Conservation (phyloP, 2,113 vertebrate species). For the Ctenodactylus gundi region DNA sequence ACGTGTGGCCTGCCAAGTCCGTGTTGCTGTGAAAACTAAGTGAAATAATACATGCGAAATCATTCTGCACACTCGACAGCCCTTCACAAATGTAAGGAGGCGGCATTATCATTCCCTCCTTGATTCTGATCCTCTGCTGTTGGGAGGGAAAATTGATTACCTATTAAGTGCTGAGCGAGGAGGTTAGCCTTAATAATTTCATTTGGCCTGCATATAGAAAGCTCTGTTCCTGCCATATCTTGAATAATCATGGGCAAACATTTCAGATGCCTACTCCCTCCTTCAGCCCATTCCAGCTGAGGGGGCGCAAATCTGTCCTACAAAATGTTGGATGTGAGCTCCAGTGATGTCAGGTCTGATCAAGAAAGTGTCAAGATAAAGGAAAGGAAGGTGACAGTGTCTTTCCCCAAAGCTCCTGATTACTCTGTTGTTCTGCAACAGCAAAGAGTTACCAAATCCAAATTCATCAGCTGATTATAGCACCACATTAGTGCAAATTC, state of each 20-base stretch:
- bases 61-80: neutral
- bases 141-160: conserved; percentile 74
- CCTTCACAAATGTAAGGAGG: conserved; percentile 38
- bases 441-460: conserved; percentile 6
- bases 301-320: conserved; percentile 40
- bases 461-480: neutral
- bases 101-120: conserved; percentile 41
- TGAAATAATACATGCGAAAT: conserved; percentile 14
- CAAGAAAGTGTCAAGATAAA: conserved; percentile 41
- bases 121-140: conserved; percentile 62
- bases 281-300: conserved; percentile 13
- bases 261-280: conserved; percentile 20
- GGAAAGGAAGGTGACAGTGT: neutral
- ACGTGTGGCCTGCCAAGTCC: neutral
- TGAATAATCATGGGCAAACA: conserved; percentile 59
- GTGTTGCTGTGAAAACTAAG: conserved; percentile 20
- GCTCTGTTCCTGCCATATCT: conserved; percentile 24
- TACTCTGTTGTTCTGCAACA: neutral
- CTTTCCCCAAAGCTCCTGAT: neutral
- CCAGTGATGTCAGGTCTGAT: conserved; percentile 26
- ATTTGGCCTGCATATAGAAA: conserved; percentile 70
- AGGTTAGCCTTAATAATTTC: conserved; percentile 74
- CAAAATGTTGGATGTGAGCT: conserved; percentile 39
- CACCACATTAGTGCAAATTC: neutral
- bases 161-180: conserved; percentile 73